Base-by-base conservation (phyloP, 2,797 vertebrate genomes). In the Chelon auratus region DNA sequence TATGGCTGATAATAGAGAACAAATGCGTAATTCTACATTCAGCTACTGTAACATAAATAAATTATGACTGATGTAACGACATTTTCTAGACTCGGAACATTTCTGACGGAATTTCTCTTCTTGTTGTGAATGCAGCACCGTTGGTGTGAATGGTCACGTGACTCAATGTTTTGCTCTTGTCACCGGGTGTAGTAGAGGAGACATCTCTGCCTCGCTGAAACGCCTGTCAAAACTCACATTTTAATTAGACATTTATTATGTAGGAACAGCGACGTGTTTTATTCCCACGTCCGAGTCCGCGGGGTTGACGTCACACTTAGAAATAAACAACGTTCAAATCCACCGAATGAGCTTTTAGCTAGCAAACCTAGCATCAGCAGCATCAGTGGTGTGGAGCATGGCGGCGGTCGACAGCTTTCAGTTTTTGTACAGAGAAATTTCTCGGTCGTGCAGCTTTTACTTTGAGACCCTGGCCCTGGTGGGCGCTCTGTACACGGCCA, bases 341-440 rank as follows among this genome's bases (percentile, higher is more conserved):
- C 0, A 3, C 36, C 0, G 9, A 26, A 43, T 11, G 26, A 8
- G n/a, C 14, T 0, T 61, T 24, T 26, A 51, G 24, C 4, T 64
- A 48, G n/a, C 13, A 26, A 4, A 26, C 0, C 24, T 65, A 78
- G 81, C 71, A 54, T 51, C 43, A 50, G 48, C 67, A 65, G 24
- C 24, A 26, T 40, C 66, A 13, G 0, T 0, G 7, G 55, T 47
- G 62, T 58, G 17, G 17, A 75, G 17, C 0, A 99, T 99, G 97
- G 97, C 98, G 72, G 96, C 97, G 0, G 98, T 99, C 26, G 98
- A 99, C 93, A 96, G 93, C 78, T 99, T 99, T 85, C 89, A 93
- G 55, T 85, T 98, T 22, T 81, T 99, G 85, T 97, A 96, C 81
- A 91, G 92, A 82, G 96, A 99, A 87, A 93, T 98, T 13, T 94